These are phyloP conservation scores for Hypercompe scribonia DNA, from an alignment of 2,888 invertebrate species.

Conservation along the genomic window DNA sequence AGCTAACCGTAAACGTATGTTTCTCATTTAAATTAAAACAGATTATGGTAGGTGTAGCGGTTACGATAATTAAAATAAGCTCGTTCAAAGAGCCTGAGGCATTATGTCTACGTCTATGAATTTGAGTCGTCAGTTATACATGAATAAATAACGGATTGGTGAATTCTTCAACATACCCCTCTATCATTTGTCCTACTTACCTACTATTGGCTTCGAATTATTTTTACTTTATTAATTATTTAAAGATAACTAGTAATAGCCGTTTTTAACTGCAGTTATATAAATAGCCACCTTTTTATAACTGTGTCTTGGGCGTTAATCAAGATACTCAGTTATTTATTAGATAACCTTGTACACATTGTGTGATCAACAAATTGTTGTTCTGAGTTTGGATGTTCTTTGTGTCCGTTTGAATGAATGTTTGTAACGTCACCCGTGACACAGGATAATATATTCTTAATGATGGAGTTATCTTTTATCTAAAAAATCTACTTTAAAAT, in stretches of 20 bases:
- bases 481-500: too few species aligned
- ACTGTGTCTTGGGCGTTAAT: too few species aligned
- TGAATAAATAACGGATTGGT: neutral
- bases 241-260: neutral
- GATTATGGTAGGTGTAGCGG: neutral
- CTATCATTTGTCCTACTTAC: neutral
- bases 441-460: too few species aligned
- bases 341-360: too few species aligned
- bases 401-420: too few species aligned
- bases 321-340: too few species aligned
- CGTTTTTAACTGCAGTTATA: slow-evolving; percentile 23
- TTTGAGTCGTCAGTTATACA: neutral
- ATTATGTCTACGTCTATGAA: neutral
- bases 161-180: neutral
- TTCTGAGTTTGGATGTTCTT: too few species aligned
- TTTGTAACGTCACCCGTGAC: too few species aligned
- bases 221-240: neutral
- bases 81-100: slow-evolving; percentile 3
- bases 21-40: neutral
- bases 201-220: neutral
- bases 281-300: slow-evolving; percentile 2
- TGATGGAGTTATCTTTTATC: too few species aligned
- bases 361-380: too few species aligned
- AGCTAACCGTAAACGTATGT: neutral
- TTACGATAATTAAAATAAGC: neutral